Evolutionary conservation across 1,140 invertebrate genomes (phyloP), one percentile per base, ranked within the genome.

Genomic region (Andricus grossulariae): DNA sequence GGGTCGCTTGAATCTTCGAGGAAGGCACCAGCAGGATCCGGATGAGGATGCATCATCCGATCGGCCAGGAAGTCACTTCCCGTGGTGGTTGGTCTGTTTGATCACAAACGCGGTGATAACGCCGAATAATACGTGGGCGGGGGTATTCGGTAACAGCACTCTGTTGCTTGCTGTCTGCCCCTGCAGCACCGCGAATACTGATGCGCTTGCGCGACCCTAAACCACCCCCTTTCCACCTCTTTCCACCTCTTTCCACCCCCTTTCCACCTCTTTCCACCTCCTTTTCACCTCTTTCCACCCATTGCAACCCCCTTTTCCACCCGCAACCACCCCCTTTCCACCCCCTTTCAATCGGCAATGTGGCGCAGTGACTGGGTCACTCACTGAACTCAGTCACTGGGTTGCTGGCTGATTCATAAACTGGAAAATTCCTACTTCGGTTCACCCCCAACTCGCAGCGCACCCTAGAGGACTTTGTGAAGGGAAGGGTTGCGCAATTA

Each of bases 51-150:
- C 89, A 90, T 90, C 79, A 87, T 89, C 74, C 76, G 75, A 73
- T 73, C 12, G 60, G 73, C 72, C 74, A 80, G 77, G 78, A 82
- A 73, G 74, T 79, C 75, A n/a, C n/a, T n/a, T n/a, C 60, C 74
- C 71, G n/a, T 70, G 49, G 76, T 74, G 76, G 83, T 79, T 54
- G 60, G 79, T 75, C 83, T 86, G 86, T 88, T 88, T 88, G 86
- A 88, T 88, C 84, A 88, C 85, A 88, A 90, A 86, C 88, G 89
- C 86, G 89, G 85, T 86, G 87, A 84, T 83, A 79, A 85, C 82
- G 84, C 84, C 86, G 87, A 89, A 88, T 87, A 89, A 90, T 90
- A 88, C 85, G 88, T 90, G 84, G 88, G 88, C 89, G 89, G 88
- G 88, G 85, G 84, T 88, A 86, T 87, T 88, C 85, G 86, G 86